A percentile compares a stretch with the other conserved stretches of the same genome.
phyloP scores from a whole-genome alignment of 1,140 invertebrate species.

The Bombus fervidus region DNA sequence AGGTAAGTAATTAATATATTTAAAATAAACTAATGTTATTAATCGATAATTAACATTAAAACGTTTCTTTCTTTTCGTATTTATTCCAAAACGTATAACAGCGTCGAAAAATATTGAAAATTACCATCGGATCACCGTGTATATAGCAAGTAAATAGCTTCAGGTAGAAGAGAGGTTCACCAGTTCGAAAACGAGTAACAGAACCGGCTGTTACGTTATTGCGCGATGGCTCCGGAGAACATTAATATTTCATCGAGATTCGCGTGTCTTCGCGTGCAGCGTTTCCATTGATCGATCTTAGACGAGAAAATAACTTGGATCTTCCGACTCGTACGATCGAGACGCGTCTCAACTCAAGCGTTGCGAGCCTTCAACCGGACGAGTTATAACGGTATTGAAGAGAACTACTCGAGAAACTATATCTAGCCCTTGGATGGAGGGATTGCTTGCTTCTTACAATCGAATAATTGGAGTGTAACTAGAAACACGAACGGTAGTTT shows the following conservation, averaged over 20 bases:
- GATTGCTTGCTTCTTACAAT: conserved; percentile 5
- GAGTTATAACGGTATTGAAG: conserved; percentile 50
- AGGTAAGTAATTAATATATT: neutral
- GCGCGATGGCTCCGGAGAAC: neutral
- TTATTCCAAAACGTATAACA: neutral
- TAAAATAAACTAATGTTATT: neutral
- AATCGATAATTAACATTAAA: neutral
- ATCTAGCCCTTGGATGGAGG: neutral
- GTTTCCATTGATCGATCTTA: conserved; percentile 35
- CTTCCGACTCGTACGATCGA: conserved; percentile 37
- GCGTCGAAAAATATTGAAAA: neutral
- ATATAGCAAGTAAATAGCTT: neutral
- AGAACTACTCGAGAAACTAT: neutral
- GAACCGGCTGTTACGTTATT: conserved; percentile 15
- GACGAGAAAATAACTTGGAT: conserved; percentile 40
- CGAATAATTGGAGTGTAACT: neutral
- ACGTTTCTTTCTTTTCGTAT: neutral
- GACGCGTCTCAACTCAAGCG: conserved; percentile 36
- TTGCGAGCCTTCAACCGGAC: conserved; percentile 21
- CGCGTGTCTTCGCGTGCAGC: conserved; percentile 18
- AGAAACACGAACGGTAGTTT: neutral
- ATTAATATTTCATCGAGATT: conserved; percentile 35
- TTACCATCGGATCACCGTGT: conserved; percentile 9
- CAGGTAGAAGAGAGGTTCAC: neutral
- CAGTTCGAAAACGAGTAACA: conserved; percentile 10